These are phyloP conservation scores for Aphis gossypii DNA, from an alignment of 1,140 invertebrate species.

Conservation along the genomic window DNA sequence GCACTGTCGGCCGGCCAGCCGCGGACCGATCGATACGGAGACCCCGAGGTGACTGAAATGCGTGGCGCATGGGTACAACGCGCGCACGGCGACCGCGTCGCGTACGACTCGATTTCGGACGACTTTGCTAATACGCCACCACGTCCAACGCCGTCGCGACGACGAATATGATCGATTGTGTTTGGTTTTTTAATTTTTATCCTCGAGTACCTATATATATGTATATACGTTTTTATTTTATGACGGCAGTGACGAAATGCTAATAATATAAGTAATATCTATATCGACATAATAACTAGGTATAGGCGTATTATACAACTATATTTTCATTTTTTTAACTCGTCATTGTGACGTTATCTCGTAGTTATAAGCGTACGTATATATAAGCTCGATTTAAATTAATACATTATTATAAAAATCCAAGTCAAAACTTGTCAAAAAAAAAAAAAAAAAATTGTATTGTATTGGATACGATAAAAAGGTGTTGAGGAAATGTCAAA, in stretches of 20 bases:
- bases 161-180: not conserved
- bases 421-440: too few relatives aligned
- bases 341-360: too few relatives aligned
- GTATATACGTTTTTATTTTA: not conserved
- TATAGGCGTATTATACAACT: too few relatives aligned
- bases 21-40: conserved; percentile 45
- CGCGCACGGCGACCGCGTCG: not conserved
- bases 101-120: not conserved
- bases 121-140: not conserved
- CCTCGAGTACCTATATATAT: not conserved
- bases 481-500: too few relatives aligned
- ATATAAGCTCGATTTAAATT: too few relatives aligned
- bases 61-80: conserved; percentile 38
- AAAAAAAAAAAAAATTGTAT: too few relatives aligned
- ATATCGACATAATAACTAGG: too few relatives aligned
- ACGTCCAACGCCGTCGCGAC: not conserved
- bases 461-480: too few relatives aligned
- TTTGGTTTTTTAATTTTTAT: not conserved
- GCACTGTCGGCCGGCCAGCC: not conserved
- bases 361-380: too few relatives aligned
- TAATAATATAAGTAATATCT: too few relatives aligned
- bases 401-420: too few relatives aligned
- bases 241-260: not conserved
- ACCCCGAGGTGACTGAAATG: conserved; percentile 28
- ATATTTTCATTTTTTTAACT: too few relatives aligned